Conservation (phyloP, 2,113 vertebrate species). For the Syngnathus scovelli region DNA sequence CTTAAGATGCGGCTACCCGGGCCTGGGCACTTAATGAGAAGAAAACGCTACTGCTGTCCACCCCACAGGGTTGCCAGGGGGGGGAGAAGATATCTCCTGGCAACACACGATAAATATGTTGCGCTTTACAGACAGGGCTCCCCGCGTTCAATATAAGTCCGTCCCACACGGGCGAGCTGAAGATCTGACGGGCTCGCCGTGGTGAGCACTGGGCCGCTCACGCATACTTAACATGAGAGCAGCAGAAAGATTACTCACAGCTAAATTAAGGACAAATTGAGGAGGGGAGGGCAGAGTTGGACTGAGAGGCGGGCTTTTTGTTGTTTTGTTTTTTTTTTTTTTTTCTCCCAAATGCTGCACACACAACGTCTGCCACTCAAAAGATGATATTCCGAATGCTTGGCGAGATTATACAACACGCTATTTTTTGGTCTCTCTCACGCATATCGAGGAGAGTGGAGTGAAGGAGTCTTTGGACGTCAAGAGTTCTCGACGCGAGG, state of each 20-base stretch:
- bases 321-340: no score
- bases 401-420: no score
- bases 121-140: not conserved
- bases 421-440: not conserved
- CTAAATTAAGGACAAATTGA: conserved; percentile 47
- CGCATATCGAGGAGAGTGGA: conserved; percentile 14
- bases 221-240: conserved; percentile 4
- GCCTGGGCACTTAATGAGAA: not conserved
- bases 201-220: not conserved
- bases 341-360: no score
- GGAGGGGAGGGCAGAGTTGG: no score
- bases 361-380: no score
- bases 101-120: not conserved
- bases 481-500: not conserved
- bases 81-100: not conserved
- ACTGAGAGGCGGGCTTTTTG: no score
- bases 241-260: conserved; percentile 48
- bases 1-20: not conserved
- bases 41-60: conserved; percentile 1
- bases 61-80: conserved; percentile 6
- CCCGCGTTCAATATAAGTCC: not conserved
- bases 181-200: not conserved
- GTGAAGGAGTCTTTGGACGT: conserved; percentile 22
- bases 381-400: no score
- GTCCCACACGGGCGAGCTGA: not conserved